Evolutionary conservation across 2,888 invertebrate species (phyloP).

Genomic region (Acronicta psi): DNA sequence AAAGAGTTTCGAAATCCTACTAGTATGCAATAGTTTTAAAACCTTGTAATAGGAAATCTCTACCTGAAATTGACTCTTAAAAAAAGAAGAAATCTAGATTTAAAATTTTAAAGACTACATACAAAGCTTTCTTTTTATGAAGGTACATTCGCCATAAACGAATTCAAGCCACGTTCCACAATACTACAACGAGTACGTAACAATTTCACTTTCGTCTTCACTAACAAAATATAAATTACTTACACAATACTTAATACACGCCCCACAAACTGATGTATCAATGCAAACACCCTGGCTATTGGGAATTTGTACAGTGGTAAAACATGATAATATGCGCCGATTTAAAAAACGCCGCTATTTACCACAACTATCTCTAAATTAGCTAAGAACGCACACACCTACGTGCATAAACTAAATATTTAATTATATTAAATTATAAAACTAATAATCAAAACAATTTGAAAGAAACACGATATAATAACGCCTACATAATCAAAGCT

Average conservation of each 20-base stretch:
- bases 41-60: no score
- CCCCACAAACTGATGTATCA: conserved; percentile 18
- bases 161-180: conserved; percentile 68
- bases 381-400: no score
- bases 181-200: conserved; percentile 59
- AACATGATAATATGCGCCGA: conserved; percentile 5
- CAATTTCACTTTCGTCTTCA: conserved; percentile 72
- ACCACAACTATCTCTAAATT: no score
- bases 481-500: no score
- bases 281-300: conserved; percentile 1
- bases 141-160: conserved; percentile 61
- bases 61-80: no score
- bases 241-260: conserved; percentile 30
- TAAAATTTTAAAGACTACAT: conserved; percentile 40
- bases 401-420: no score
- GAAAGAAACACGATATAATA: no score
- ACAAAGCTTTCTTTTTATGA: conserved; percentile 64
- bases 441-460: no score
- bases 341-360: no score
- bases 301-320: conserved; percentile 6
- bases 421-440: no score
- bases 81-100: background rate
- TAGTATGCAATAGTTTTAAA: background rate
- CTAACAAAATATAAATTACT: conserved; percentile 63
- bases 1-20: background rate